Base-by-base conservation (phyloP, 1,140 invertebrate genomes). In the Aphelenchoides avenae region DNA sequence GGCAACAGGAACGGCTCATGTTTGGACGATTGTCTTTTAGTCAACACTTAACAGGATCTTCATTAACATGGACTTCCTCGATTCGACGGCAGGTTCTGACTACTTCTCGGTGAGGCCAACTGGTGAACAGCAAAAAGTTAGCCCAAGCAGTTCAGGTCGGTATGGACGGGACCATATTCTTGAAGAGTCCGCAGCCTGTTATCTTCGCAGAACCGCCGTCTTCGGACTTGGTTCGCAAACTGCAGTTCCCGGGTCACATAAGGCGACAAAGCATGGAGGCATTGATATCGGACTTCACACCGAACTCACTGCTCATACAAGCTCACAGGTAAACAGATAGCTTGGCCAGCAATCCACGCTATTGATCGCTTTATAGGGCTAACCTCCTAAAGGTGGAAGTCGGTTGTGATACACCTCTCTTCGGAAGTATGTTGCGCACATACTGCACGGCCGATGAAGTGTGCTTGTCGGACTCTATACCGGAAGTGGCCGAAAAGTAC, bases 381-480 rank as follows among this genome's bases (percentile, higher is more conserved):
- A 55, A 50, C 27, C 13, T 71, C 24, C 30, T 67, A 7, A 62
- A 37, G 6, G 37, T 71, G 34, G 20, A 49, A 18, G 27, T 67
- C n/a, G 31, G 39, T 0, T 50, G 34, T n/a, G 36, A 56, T 6
- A 71, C 67, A 5, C 51, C 68, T 22, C 5, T 71, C 5, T 67
- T 67, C 46, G 65, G 65, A 3, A 62, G 51, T 20, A 27, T 70
- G 29, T 36, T 67, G 31, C 51, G 51, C 18, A 67, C 65, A 6
- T 57, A 24, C 5, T 67, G 65, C 34, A 34, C 44, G 18, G 27
- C 39, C 5, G 65, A 67, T 50, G 69, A 67, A 52, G 27, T 70
- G n/a, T 67, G 65, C 29, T 40, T 67, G 18, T 64, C 60, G 20
- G 65, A 67, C 40, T 57, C 67, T 5, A 59, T 67, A 18, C 60